phyloP scores from a whole-genome alignment of 2,888 invertebrate genomes.

The Cistogaster globosa region DNA sequence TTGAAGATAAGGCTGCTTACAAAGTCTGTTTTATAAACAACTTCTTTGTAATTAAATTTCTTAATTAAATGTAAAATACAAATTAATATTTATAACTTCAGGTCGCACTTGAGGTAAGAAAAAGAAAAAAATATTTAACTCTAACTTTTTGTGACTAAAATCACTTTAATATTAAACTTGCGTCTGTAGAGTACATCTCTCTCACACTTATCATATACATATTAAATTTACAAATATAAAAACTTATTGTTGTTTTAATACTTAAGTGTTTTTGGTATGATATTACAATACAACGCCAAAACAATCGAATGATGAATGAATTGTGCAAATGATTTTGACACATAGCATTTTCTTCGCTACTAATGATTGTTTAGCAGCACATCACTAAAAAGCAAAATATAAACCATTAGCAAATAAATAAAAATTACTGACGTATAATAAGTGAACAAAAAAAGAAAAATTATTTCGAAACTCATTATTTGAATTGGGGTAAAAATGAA shows the following conservation, averaged over 20 bases:
- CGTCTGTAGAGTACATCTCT: too few species aligned
- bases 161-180: too few species aligned
- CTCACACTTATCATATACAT: too few species aligned
- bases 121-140: too few species aligned
- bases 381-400: not conserved
- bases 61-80: too few species aligned
- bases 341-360: constrained; percentile 59
- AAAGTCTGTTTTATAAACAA: too few species aligned
- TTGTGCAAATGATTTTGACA: constrained; percentile 71
- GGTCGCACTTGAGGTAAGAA: too few species aligned
- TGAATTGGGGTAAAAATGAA: not conserved
- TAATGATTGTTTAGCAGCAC: constrained; percentile 60
- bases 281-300: constrained; percentile 39
- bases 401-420: constrained; percentile 21
- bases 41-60: too few species aligned
- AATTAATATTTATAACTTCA: too few species aligned
- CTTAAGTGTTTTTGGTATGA: constrained; percentile 33
- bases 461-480: constrained; percentile 14
- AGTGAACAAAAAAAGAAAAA: not conserved
- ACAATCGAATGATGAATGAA: constrained; percentile 70
- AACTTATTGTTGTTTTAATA: constrained; percentile 16
- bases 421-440: constrained; percentile 9
- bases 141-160: too few species aligned
- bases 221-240: not conserved
- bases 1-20: too few species aligned